Evolutionary conservation across 2,888 invertebrate genomes (phyloP).

Genomic region (Tenthredo livida): DNA sequence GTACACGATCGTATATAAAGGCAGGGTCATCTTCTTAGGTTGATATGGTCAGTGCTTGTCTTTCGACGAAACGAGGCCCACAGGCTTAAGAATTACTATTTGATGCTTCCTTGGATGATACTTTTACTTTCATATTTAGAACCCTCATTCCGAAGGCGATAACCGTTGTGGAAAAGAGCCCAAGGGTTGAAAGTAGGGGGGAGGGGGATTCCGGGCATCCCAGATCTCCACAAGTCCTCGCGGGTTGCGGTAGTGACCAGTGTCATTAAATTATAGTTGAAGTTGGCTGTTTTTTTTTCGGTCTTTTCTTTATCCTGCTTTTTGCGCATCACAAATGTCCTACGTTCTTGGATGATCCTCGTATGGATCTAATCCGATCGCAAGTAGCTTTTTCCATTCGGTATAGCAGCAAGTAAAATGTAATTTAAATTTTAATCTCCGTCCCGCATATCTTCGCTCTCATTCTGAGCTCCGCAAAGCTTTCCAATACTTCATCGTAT

Average conservation of each 20-base stretch:
- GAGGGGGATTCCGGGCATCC: background rate
- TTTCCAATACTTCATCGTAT: slow-evolving; percentile 32
- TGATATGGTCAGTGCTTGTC: slow-evolving; percentile 9
- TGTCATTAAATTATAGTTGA: slow-evolving; percentile 25
- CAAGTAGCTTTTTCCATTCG: background rate
- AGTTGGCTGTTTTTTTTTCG: background rate
- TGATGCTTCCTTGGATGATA: slow-evolving; percentile 41
- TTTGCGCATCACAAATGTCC: background rate
- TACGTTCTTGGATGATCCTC: background rate
- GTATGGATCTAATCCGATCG: background rate
- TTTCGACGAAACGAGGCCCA: background rate
- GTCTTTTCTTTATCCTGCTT: background rate
- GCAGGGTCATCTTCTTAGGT: background rate
- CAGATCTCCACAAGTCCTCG: slow-evolving; percentile 5
- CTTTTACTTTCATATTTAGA: slow-evolving; percentile 44
- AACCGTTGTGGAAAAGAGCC: slow-evolving; percentile 38
- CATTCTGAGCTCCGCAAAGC: background rate
- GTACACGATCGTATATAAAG: background rate
- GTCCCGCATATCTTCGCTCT: background rate
- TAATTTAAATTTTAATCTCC: slow-evolving; percentile 27
- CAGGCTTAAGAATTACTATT: slow-evolving; percentile 37
- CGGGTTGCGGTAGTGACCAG: slow-evolving; percentile 11
- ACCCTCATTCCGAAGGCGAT: slow-evolving; percentile 40
- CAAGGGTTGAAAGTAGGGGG: background rate
- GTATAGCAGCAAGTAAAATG: background rate